Base-by-base conservation (phyloP, 1,140 invertebrate species). In the Alviniconcha marisindica region DNA sequence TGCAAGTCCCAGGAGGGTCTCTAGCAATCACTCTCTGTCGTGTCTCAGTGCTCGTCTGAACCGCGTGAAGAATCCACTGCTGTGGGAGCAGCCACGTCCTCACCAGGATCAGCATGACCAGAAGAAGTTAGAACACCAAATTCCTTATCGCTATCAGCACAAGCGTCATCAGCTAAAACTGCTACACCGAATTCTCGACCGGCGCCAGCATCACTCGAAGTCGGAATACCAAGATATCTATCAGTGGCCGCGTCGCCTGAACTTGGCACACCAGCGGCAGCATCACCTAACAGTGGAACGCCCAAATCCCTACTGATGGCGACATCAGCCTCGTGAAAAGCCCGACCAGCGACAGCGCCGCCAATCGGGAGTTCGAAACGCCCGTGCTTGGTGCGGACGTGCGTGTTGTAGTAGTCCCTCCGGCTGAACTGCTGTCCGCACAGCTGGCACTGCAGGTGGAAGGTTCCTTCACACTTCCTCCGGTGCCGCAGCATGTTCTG, bases 381-480 rank as follows among this genome's bases (percentile, higher is more conserved):
- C 24, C 36, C 56, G 78, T 80, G 78, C 48, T 63, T 80, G 56
- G 36, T 28, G 2, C 54, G 10, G 18, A 63, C 15, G 38, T 80
- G 78, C 2, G 56, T 42, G 21, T 54, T 36, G 56, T 80, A 80
- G 56, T 80, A 66, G n/a, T 80, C 78, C 15, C 56, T 54, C n/a
- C 78, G 18, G 78, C 40, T 80, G 78, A 80, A 80, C 56, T 40
- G 40, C 78, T 80, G 78, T 28, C 77, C 78, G 78, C 78, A 80
- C 51, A 66, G 21, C 36, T 21, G n/a, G 18, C 78, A 80, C 56
- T 66, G 5, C 33, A 80, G 48, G 38, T 80, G 78, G 60, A 66
- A 80, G 1, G 40, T 66, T 4, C 78, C 78, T 31, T 80, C 78
- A 28, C 78, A 80, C 40, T 80, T 60, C 10, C 78, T 56, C 1